Base-by-base conservation (phyloP, 2,888 invertebrate genomes). In the Harpalus rubripes region DNA sequence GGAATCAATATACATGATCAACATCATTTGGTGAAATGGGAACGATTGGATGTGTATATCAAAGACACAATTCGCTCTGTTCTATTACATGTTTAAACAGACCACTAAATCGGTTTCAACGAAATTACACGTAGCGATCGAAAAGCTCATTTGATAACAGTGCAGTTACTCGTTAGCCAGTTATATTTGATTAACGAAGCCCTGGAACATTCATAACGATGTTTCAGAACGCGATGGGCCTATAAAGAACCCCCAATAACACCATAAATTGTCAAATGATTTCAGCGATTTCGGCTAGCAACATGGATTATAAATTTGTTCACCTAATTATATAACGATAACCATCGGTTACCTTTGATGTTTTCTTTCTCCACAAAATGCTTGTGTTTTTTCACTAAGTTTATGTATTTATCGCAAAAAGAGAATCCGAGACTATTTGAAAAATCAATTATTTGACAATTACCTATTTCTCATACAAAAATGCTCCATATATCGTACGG, bases 51-150 rank as follows among this genome's bases (percentile, higher is more conserved):
- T 74, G 74, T 52, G 44, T 56, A 56, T 52, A 74, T 74, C 74
- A 74, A 74, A 74, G 74, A 74, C 56, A 74, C 74, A 74, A 74
- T 74, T 74, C 74, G 74, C 74, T 68, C 68, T 52, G 52, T 74
- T 74, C 52, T 74, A 74, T 74, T 74, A 74, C 74, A 74, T 74
- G 74, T 74, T 74, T 74, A 74, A 74, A 74, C 74, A 74, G 74
- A 74, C 74, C 74, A 74, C 58, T 16, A 58, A 78, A 78, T 78
- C 78, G 78, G 56, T 78, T 58, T 78, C 78, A 78, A 59, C 59
- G 56, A 78, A 78, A 78, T 78, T 78, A 78, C 78, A 78, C 22
- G 76, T 58, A 59, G 32, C 78, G 74, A 74, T 74, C 74, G 74
- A 56, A 74, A 74, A 74, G 74, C 74, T 74, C 74, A 74, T 74